Evolutionary conservation across 2,113 vertebrate genomes (phyloP), one percentile per base, ranked within the genome.

Genomic region (Triplophysa dalaica): DNA sequence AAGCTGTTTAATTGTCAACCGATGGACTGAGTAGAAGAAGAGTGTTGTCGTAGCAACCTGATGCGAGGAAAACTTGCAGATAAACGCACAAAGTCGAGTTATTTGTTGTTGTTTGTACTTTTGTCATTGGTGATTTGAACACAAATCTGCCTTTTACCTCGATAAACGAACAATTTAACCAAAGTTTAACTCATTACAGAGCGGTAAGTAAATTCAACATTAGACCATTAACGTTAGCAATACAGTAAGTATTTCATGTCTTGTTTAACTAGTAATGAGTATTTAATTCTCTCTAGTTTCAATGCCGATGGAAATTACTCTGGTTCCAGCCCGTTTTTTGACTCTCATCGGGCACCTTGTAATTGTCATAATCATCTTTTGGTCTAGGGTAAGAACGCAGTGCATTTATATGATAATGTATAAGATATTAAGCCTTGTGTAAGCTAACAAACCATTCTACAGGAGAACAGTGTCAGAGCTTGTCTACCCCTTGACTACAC

Each of bases 361-460:
- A 72, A 93, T 96, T n/a, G 95, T 97, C 60, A 93, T 97, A 81
- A 94, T 92, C 5, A 94, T 96, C 70, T 95, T 97, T 81, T 96
- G 95, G 95, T 95, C 95, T 8, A 90, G 96, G 92, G 96, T 97
- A 70, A 76, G 91, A 91, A 19, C 38, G 10, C 29, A 5, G 11
- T 56, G 21, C 4, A 2, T 41, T 58, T 13, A 80, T 38, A 38
- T 38, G 0, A 38, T 38, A 38, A 38, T 38, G 33, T 38, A 38
- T 38, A 38, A 7, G 33, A 4, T 10, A 50, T 21, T 19, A 8
- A 8, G 14, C 19, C 24, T 60, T 50, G 12, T 50, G 48, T 50
- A 50, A 50, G 4, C 48, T 50, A 17, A 16, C 13, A 16, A 62
- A 45, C 5, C 2, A 24, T 50, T 77, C n/a, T 19, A 43, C 86